phyloP scores from a whole-genome alignment of 2,797 vertebrate genomes.

The Forpus xanthops region DNA sequence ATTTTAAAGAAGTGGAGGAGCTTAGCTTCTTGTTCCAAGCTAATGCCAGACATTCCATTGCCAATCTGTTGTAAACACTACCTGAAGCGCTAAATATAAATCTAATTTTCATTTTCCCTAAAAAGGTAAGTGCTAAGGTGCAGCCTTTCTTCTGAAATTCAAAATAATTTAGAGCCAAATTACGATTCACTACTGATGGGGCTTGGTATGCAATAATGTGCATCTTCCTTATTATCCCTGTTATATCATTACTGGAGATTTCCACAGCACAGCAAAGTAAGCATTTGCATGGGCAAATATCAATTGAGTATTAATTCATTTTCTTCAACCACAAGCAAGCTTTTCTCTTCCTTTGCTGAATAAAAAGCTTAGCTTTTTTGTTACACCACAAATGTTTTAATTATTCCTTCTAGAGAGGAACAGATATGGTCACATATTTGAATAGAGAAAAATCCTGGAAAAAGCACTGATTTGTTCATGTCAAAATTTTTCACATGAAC shows the following conservation, averaged over 20 bases:
- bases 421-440: not conserved
- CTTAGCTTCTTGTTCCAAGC: not conserved
- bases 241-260: not conserved
- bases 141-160: not conserved
- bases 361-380: not conserved
- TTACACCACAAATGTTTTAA: not conserved
- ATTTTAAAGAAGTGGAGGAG: not conserved
- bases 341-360: not conserved
- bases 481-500: not conserved
- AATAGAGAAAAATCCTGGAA: not conserved
- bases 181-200: not conserved
- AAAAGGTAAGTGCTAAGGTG: not conserved
- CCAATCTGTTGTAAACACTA: not conserved
- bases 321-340: not conserved
- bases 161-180: not conserved
- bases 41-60: not conserved
- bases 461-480: not conserved
- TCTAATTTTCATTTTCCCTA: not conserved
- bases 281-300: not conserved
- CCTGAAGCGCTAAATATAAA: not conserved
- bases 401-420: not conserved
- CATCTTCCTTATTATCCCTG: not conserved
- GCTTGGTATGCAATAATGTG: not conserved
- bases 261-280: not conserved
- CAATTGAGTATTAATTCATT: not conserved